Evolutionary conservation across 2,797 vertebrate species (phyloP).

Genomic region (Poecile montanus): DNA sequence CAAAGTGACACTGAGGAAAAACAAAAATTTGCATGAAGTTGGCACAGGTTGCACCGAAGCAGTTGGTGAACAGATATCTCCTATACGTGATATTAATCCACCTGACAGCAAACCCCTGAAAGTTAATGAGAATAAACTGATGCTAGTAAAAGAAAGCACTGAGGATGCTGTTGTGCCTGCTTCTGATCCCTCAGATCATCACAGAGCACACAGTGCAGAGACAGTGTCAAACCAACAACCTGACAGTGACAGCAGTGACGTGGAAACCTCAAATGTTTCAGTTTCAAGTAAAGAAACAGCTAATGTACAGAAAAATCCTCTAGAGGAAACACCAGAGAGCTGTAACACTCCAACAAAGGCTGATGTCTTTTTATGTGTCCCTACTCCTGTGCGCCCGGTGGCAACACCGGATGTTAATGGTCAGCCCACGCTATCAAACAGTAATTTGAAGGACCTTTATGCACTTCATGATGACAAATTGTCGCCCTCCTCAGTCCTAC

Average conservation of each 20-base stretch:
- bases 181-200: constrained; percentile 7
- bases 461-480: constrained; percentile 45
- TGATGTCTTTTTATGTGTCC: constrained; percentile 73
- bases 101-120: not conserved
- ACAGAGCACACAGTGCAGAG: not conserved
- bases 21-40: not conserved
- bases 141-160: not conserved
- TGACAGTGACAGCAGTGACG: constrained; percentile 59
- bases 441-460: constrained; percentile 68
- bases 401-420: constrained; percentile 69
- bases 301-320: constrained; percentile 78
- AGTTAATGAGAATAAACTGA: constrained; percentile 27
- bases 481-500: constrained; percentile 54
- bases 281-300: constrained; percentile 71
- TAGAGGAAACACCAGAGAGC: constrained; percentile 72
- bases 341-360: constrained; percentile 65
- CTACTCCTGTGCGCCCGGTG: constrained; percentile 69
- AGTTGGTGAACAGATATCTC: not conserved
- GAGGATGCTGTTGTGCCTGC: not conserved
- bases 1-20: not conserved
- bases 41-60: not conserved
- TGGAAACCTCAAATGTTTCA: constrained; percentile 32
- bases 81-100: not conserved
- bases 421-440: constrained; percentile 67
- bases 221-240: not conserved